Conservation (phyloP, 2,888 invertebrate species). For the Autographa gamma region DNA sequence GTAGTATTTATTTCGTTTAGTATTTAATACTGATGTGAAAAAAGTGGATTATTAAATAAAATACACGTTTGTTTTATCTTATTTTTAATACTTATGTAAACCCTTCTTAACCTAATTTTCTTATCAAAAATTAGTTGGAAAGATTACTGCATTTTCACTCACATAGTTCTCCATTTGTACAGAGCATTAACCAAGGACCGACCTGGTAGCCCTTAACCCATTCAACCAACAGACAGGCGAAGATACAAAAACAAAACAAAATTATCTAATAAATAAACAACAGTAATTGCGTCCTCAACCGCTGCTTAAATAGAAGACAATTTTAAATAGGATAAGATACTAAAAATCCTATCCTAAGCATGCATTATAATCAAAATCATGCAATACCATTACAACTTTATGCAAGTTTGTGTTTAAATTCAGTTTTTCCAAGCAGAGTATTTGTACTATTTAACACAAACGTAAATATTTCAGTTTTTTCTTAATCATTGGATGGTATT, state of each 20-base stretch:
- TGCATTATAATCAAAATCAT: constrained; percentile 38
- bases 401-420: too few relatives aligned
- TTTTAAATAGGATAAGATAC: constrained; percentile 55
- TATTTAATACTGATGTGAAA: too few relatives aligned
- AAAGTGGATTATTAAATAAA: constrained; percentile 21
- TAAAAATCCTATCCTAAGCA: constrained; percentile 8
- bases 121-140: constrained; percentile 70
- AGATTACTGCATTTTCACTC: constrained; percentile 78
- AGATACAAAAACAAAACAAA: constrained; percentile 14
- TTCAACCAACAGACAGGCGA: constrained; percentile 5
- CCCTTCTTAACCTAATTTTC: constrained; percentile 67
- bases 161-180: constrained; percentile 34
- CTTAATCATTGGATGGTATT: too few relatives aligned
- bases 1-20: neutral
- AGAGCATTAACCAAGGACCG: constrained; percentile 20
- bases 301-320: constrained; percentile 72
- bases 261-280: constrained; percentile 69
- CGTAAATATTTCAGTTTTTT: too few relatives aligned
- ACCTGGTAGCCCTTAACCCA: constrained; percentile 14
- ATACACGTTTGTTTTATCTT: constrained; percentile 15
- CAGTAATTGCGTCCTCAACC: constrained; percentile 76
- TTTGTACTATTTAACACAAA: neutral
- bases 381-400: neutral
- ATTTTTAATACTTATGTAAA: constrained; percentile 50
- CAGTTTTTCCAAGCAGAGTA: neutral